Evolutionary conservation across 2,113 vertebrate species (phyloP).

Genomic region (Prinia subflava): DNA sequence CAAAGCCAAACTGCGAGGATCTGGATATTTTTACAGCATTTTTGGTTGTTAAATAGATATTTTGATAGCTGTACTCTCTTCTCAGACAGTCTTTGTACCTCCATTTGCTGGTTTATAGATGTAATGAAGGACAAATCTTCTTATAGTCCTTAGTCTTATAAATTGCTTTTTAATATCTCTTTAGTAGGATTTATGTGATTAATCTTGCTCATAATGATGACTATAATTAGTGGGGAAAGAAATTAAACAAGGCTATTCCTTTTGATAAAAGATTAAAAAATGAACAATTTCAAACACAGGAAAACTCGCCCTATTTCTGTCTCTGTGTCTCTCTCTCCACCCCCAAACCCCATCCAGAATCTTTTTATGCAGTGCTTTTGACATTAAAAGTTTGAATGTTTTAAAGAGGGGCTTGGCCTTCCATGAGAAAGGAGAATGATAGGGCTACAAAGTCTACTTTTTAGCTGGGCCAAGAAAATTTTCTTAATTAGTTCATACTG

Average conservation of each 20-base stretch:
- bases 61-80: background rate
- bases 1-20: background rate
- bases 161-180: background rate
- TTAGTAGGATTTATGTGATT: background rate
- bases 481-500: background rate
- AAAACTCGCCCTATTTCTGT: background rate
- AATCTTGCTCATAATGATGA: background rate
- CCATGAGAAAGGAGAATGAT: background rate
- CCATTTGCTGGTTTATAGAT: background rate
- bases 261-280: background rate
- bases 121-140: background rate
- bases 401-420: background rate
- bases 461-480: background rate
- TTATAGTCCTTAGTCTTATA: background rate
- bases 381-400: background rate
- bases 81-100: background rate
- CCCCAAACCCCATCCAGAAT: rapidly evolving
- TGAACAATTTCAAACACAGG: background rate
- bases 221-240: background rate
- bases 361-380: background rate
- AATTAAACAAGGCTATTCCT: background rate
- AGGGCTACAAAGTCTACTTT: background rate
- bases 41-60: background rate
- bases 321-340: background rate
- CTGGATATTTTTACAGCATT: background rate